Base-by-base conservation (phyloP, 2,888 invertebrate genomes). In the Athripsodes cinereus region DNA sequence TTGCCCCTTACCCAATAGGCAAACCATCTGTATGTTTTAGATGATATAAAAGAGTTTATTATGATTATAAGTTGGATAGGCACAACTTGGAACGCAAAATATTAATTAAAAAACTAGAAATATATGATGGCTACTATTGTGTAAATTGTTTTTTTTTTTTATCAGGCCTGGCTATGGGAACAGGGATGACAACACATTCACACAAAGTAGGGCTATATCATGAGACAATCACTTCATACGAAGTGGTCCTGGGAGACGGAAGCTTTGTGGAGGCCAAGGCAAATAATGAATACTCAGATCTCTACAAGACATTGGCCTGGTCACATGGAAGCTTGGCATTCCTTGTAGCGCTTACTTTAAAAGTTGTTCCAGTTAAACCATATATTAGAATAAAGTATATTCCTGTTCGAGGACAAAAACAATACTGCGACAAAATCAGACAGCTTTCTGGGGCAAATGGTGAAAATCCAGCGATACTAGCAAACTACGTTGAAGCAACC, bases 111-210 rank as follows among this genome's bases (percentile, higher is more conserved):
- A 44, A 16, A 6, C 26, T 26, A 6, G 26, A 6, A 6, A 26
- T 26, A 10, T 26, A 6, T 26, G 26, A 10, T 48, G 48, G 2
- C 18, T 8, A n/a, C 16, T 20, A 19, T 52, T n/a, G n/a, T n/a
- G n/a, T n/a, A n/a, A n/a, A n/a, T n/a, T n/a, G n/a, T n/a, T n/a
- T n/a, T n/a, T n/a, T 2, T 61, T 64, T 63, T 21, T 54, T 65
- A 66, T 10, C 68, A 78, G 78, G 86, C 47, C 71, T 86, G 20
- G 86, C 86, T 0, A 76, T 87, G 68, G 86, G 85, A 13, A 82
- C 83, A 0, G 86, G 86, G n/a, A 87, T 87, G 86, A 86, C 86
- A 1, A 86, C 86, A 0, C 84, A 86, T 70, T 86, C 86, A 0
- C 86, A 87, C 70, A 84, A 85, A 68, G 82, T 81, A 0, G 86